Evolutionary conservation across 2,888 invertebrate genomes (phyloP).

Genomic region (Trachelus stipa): DNA sequence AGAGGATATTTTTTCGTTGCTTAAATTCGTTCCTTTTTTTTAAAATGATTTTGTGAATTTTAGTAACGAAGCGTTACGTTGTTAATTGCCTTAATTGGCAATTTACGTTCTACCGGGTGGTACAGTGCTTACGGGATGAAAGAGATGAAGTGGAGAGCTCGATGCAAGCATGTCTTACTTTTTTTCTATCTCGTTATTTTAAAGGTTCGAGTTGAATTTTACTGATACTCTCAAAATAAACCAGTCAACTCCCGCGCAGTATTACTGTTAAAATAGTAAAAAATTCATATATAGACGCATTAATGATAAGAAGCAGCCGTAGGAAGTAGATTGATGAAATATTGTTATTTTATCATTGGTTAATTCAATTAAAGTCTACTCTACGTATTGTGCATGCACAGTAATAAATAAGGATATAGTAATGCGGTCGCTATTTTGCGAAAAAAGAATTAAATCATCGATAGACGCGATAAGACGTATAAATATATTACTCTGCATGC

Average conservation of each 20-base stretch:
- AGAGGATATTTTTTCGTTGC: not conserved
- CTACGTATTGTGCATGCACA: not conserved
- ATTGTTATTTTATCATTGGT: not conserved
- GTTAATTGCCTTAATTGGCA: not conserved
- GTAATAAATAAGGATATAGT: not conserved
- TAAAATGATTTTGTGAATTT: not conserved
- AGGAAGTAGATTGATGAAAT: not conserved
- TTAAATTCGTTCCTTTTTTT: not conserved
- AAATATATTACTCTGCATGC: not conserved
- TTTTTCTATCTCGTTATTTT: not conserved
- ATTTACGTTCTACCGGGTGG: not conserved
- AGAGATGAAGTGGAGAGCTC: slow-evolving; percentile 11
- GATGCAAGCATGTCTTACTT: slow-evolving; percentile 1
- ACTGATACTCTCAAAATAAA: not conserved
- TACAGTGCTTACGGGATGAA: not conserved
- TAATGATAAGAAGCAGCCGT: slow-evolving; percentile 8
- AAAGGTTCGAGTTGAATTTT: slow-evolving; percentile 7
- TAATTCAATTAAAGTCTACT: slow-evolving; percentile 7
- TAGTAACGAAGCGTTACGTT: slow-evolving; percentile 6
- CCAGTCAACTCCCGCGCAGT: not conserved
- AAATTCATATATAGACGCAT: slow-evolving; percentile 2
- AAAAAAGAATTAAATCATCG: not conserved
- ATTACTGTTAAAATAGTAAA: slow-evolving; percentile 7
- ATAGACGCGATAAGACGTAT: not conserved
- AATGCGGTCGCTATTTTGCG: not conserved